These are phyloP conservation scores for Ariopsis seemanni DNA, from an alignment of 2,113 vertebrate genomes.

Conservation along the genomic window DNA sequence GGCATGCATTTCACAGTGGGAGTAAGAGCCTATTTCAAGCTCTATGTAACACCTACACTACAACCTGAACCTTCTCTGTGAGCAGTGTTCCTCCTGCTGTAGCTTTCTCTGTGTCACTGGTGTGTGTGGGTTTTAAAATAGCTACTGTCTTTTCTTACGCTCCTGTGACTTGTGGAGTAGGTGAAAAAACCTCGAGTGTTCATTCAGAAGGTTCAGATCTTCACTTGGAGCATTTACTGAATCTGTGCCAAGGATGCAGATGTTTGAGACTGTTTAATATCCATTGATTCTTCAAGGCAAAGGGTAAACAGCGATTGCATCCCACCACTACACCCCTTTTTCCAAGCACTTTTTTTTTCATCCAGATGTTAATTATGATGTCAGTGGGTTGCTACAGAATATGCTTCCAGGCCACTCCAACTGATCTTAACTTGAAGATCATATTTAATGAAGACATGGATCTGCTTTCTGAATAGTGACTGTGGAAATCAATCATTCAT, in stretches of 20 bases:
- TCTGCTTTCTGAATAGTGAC: conserved; percentile 5
- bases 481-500: neutral
- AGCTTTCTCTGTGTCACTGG: conserved; percentile 31
- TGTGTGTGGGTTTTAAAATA: conserved; percentile 46
- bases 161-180: conserved; percentile 42
- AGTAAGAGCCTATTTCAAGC: conserved; percentile 49
- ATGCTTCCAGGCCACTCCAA: neutral
- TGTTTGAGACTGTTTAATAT: neutral
- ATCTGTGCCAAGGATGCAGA: neutral
- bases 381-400: neutral
- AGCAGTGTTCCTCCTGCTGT: conserved; percentile 22
- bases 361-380: neutral
- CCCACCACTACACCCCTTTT: too few species aligned
- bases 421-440: neutral
- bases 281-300: neutral
- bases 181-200: conserved; percentile 29
- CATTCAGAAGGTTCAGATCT: conserved; percentile 27
- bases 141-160: conserved; percentile 37
- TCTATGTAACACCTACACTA: conserved; percentile 41
- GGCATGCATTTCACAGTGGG: conserved; percentile 27
- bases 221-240: neutral
- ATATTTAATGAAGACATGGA: neutral
- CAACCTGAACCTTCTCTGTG: conserved; percentile 11
- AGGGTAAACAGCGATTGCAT: too few species aligned
- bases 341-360: neutral